phyloP scores from a whole-genome alignment of 2,797 vertebrate species.

The Peromyscus attwateri region DNA sequence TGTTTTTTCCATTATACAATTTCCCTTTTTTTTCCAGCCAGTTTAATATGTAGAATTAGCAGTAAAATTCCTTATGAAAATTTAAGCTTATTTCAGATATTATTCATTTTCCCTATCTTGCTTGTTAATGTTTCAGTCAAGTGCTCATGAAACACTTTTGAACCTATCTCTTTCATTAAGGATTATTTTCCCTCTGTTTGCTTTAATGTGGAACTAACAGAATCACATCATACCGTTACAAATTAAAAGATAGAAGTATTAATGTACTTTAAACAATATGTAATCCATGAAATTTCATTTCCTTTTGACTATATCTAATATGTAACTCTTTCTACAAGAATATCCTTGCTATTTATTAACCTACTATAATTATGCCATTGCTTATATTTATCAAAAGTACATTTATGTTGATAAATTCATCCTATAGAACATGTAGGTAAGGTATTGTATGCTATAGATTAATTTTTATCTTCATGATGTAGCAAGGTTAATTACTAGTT shows the following conservation, averaged over 20 bases:
- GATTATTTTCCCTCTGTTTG: neutral
- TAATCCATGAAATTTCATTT: neutral
- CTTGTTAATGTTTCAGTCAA: neutral
- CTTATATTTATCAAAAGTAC: slow-evolving; percentile 38
- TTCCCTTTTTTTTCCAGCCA: neutral
- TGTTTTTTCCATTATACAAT: neutral
- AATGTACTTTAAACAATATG: neutral
- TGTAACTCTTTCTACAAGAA: neutral
- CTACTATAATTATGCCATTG: slow-evolving; percentile 36
- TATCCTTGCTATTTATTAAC: neutral
- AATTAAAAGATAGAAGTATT: neutral
- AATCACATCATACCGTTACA: neutral
- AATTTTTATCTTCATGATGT: slow-evolving; percentile 73
- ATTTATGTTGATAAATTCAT: slow-evolving; percentile 66
- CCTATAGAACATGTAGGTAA: slow-evolving; percentile 41
- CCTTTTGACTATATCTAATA: neutral
- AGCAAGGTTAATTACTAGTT: slow-evolving; percentile 76
- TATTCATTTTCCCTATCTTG: neutral
- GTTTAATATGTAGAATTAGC: neutral
- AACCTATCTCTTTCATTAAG: neutral
- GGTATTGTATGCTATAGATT: neutral
- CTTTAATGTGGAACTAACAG: neutral
- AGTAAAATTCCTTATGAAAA: neutral
- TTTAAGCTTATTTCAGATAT: neutral
- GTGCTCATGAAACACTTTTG: neutral